Evolutionary conservation across 2,797 vertebrate species (phyloP).

Genomic region (Chiroxiphia lanceolata): DNA sequence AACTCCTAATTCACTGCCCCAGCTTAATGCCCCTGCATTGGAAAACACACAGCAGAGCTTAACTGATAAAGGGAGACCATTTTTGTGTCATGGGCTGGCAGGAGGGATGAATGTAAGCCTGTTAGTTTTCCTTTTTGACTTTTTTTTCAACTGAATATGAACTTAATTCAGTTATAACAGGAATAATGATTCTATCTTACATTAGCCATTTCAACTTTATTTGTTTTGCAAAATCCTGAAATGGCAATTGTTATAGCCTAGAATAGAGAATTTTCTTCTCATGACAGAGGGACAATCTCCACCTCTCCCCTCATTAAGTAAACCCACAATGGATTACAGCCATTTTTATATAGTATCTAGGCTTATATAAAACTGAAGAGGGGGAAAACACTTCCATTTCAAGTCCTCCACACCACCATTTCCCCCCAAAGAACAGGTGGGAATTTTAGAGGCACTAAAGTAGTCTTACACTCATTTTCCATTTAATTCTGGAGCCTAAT

Average conservation of each 20-base stretch:
- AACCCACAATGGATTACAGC: background rate
- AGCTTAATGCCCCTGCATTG: background rate
- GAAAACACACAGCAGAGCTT: slow-evolving; percentile 8
- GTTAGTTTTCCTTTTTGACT: slow-evolving; percentile 22
- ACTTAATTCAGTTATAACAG: slow-evolving; percentile 32
- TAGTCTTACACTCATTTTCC: background rate
- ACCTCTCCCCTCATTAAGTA: background rate
- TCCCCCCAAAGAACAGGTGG: background rate
- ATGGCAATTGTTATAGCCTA: slow-evolving; percentile 18
- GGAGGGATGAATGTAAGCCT: background rate
- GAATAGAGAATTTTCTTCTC: slow-evolving; percentile 22
- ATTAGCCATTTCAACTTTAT: slow-evolving; percentile 30
- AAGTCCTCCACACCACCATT: background rate
- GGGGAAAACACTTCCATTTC: background rate
- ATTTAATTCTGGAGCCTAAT: background rate
- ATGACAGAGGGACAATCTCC: background rate
- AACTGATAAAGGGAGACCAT: background rate
- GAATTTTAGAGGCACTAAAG: slow-evolving; percentile 10
- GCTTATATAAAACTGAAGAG: background rate
- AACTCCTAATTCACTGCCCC: background rate
- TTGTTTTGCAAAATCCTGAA: slow-evolving; percentile 27
- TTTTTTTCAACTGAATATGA: slow-evolving; percentile 20
- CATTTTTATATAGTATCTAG: background rate
- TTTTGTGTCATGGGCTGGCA: background rate
- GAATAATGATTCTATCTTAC: slow-evolving; percentile 20